Base-by-base conservation (phyloP, 2,113 vertebrate species). In the Kryptolebias marmoratus region DNA sequence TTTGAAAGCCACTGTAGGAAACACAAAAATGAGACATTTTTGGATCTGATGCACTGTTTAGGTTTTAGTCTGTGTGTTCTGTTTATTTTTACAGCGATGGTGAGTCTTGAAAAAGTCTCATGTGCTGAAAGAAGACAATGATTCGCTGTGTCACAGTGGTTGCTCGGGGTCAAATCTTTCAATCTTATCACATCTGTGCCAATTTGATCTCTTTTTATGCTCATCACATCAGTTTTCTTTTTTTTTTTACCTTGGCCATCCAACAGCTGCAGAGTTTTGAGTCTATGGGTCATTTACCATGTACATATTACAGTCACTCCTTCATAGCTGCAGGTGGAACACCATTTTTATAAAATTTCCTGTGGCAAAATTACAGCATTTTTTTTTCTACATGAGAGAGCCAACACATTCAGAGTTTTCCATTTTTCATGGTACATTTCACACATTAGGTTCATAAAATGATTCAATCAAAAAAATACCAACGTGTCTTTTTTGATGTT, bases 201-300 rank as follows among this genome's bases (percentile, higher is more conserved):
- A 50, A 42, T 30, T 50, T 49, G 55, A 22, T n/a, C 42, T 48
- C 49, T 30, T 12, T 44, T 42, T 53, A 54, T 15, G 55, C 48
- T 45, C 49, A 1, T 68, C 57, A 54, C 48, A 0, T 58, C 27
- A 11, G 28, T 15, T 27, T 6, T 63, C 22, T 32, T 16, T 56
- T 30, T 39, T 16, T 64, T 36, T 59, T 36, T 48, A 36, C 32
- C 3, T 3, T 42, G 39, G 45, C 27, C 57, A 16, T 8, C 14
- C 68, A 13, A 27, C 4, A 31, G n/a, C 16, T 13, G 16, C 16
- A 39, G 3, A 60, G 0, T 53, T 68, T 32, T 53, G 28, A 18
- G 27, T 47, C 28, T 79, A 80, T 28, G 32, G 50, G 52, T 77
- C 64, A 80, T 86, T 76, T 70, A 62, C 73, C 71, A 64, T 49